A percentile compares a stretch with the other conserved stretches of the same genome.
Conservation (phyloP, 2,113 vertebrate species). For the Carlito syrichta region DNA sequence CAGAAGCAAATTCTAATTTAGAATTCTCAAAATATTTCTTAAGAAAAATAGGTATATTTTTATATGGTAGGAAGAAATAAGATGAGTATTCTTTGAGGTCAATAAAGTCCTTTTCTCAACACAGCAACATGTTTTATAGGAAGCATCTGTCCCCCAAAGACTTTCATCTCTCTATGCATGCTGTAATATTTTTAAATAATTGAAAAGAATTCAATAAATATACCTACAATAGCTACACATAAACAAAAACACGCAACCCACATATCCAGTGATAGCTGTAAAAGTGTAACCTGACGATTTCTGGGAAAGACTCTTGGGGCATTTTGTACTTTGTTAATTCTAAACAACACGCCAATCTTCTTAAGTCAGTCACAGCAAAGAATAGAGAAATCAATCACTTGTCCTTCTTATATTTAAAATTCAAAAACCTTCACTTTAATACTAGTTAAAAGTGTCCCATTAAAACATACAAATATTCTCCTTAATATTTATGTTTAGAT, state of each 20-base stretch:
- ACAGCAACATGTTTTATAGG: background rate
- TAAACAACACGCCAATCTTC: background rate
- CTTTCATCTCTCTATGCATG: background rate
- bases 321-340: background rate
- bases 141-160: background rate
- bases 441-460: background rate
- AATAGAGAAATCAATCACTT: background rate
- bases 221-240: background rate
- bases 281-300: background rate
- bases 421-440: background rate
- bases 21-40: constrained; percentile 5
- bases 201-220: background rate
- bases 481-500: background rate
- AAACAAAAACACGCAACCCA: background rate
- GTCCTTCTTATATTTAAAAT: background rate
- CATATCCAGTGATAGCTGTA: background rate
- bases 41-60: background rate
- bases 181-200: background rate
- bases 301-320: background rate
- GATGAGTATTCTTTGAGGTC: background rate
- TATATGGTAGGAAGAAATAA: background rate
- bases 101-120: constrained; percentile 2
- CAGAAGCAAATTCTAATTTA: constrained; percentile 9
- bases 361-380: background rate
- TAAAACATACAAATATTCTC: background rate